Conservation (phyloP, 2,888 invertebrate species). For the Odontocolon sp. region DNA sequence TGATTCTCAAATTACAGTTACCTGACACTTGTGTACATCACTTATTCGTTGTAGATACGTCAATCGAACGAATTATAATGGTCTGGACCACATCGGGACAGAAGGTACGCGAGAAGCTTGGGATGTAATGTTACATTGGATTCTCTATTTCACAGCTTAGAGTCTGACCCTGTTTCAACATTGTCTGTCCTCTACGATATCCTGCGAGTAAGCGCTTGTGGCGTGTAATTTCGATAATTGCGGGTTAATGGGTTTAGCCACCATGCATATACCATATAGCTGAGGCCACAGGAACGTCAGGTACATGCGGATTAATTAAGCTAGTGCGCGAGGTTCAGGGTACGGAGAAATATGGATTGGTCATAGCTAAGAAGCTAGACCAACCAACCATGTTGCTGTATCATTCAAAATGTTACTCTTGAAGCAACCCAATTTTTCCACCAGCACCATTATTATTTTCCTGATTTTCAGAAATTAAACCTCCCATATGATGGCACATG, state of each 20-base stretch:
- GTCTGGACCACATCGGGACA: too few species aligned
- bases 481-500: too few species aligned
- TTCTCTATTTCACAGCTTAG: too few species aligned
- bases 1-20: slow-evolving; percentile 6
- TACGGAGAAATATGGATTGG: slow-evolving; percentile 9
- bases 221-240: slow-evolving; percentile 76
- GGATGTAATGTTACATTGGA: too few species aligned
- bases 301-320: slow-evolving; percentile 73
- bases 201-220: slow-evolving; percentile 58
- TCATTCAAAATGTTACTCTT: too few species aligned
- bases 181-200: slow-evolving; percentile 2
- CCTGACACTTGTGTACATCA: neutral
- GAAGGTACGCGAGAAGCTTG: too few species aligned
- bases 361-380: slow-evolving; percentile 5
- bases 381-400: too few species aligned
- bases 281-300: slow-evolving; percentile 69
- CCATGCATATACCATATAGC: slow-evolving; percentile 67
- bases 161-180: slow-evolving; percentile 3
- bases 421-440: too few species aligned
- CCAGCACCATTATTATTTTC: too few species aligned
- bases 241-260: slow-evolving; percentile 74
- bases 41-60: too few species aligned
- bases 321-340: slow-evolving; percentile 57
- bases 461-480: too few species aligned
- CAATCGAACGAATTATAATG: too few species aligned